Conservation (phyloP, 2,797 vertebrate genomes). For the Serranus cabrilla region DNA sequence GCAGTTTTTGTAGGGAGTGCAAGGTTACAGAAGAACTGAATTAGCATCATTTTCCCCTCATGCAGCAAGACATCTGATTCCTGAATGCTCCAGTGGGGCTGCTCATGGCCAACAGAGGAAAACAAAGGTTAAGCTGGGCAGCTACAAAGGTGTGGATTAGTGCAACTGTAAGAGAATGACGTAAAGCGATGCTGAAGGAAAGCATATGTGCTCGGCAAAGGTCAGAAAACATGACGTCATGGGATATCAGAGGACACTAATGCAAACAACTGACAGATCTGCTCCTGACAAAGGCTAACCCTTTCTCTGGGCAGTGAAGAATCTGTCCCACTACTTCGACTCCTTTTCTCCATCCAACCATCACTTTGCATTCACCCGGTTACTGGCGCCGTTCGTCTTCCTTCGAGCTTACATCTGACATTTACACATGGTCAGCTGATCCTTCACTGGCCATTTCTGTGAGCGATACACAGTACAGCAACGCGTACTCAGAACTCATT, state of each 20-base stretch:
- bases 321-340: neutral
- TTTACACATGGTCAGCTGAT: conserved; percentile 51
- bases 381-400: conserved; percentile 23
- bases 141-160: conserved; percentile 25
- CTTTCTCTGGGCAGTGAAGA: conserved; percentile 23
- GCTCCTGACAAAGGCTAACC: conserved; percentile 25
- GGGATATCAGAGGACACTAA: conserved; percentile 3
- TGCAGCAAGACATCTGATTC: conserved; percentile 25
- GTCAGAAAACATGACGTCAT: conserved; percentile 44
- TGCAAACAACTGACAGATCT: conserved; percentile 17
- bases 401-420: conserved; percentile 45
- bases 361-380: conserved; percentile 12
- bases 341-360: neutral
- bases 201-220: conserved; percentile 41
- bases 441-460: conserved; percentile 15
- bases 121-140: neutral
- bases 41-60: conserved; percentile 6
- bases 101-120: conserved; percentile 3
- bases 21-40: neutral
- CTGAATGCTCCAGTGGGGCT: conserved; percentile 12
- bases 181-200: conserved; percentile 23
- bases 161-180: conserved; percentile 14
- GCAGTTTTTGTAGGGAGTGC: neutral
- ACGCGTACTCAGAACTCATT: conserved; percentile 6
- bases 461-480: neutral